phyloP scores from a whole-genome alignment of 2,113 vertebrate species.

The Columbina picui region DNA sequence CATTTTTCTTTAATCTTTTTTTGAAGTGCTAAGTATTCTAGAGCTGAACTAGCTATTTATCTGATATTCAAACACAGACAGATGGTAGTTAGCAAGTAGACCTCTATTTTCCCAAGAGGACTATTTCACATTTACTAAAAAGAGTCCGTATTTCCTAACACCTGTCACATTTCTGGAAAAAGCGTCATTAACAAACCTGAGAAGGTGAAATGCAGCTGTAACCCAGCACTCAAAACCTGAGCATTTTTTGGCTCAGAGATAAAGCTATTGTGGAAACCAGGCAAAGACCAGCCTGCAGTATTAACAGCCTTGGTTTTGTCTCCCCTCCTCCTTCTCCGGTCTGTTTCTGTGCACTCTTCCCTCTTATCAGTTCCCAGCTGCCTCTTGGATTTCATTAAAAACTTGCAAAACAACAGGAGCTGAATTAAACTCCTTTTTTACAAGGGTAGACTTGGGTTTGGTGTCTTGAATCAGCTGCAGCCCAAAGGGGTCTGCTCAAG shows the following conservation, averaged over 20 bases:
- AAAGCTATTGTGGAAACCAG: background rate
- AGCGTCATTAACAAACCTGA: background rate
- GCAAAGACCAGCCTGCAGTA: background rate
- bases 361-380: background rate
- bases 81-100: background rate
- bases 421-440: background rate
- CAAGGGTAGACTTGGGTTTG: background rate
- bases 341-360: background rate
- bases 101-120: background rate
- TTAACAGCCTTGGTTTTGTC: background rate
- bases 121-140: constrained; percentile 13
- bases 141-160: background rate
- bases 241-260: background rate
- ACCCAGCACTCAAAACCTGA: background rate
- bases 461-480: background rate
- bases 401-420: background rate
- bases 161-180: background rate
- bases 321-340: background rate
- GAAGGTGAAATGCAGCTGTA: background rate
- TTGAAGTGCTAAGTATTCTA: background rate
- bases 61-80: background rate
- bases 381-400: background rate
- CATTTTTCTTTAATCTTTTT: background rate
- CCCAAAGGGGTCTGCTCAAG: background rate
- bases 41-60: background rate